Base-by-base conservation (phyloP, 2,797 vertebrate species). In the Mergus octosetaceus region DNA sequence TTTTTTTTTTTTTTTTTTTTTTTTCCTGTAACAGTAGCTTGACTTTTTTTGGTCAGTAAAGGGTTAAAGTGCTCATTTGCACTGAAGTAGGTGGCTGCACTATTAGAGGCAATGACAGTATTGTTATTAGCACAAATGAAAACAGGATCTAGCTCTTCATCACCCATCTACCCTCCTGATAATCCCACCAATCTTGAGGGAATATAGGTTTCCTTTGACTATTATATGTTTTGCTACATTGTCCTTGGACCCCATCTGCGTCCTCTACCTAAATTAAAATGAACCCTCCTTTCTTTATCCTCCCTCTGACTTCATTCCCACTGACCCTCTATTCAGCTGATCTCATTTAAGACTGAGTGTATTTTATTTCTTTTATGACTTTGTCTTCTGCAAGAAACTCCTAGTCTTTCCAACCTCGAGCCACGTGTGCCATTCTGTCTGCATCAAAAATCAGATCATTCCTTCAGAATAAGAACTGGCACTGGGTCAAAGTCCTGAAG, bases 351-450 rank as follows among this genome's bases (percentile, higher is more conserved):
- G 95, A 73, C 79, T 38, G 88, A 94, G 49, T 41, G 32, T 96
- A 95, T 96, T 97, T 97, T 94, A 95, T 96, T 95, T 96, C 94
- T 94, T 95, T 96, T 97, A 92, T 66, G 95, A 96, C 96, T 96
- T 93, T 94, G 85, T 64, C 73, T 97, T 82, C 93, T 30, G 21
- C 68, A 95, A 95, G 94, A 96, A 79, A 97, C 84, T 95, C 91
- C 65, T 90, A 47, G 56, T 91, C 86, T 85, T 95, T 95, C 94
- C 81, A 90, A 64, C 51, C 80, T 93, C 57, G 34, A 94, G 85
- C 93, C 94, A 92, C 39, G 2, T 94, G 82, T 96, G 96, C 96
- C 97, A 97, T 93, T 95, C 93, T 85, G 88, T 97, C 93, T 91
- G 92, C 81, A 81, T 97, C 96, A 96, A 94, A 91, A 95, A 93